Evolutionary conservation across 1,140 invertebrate species (phyloP).

Genomic region (Eupeodes corollae): DNA sequence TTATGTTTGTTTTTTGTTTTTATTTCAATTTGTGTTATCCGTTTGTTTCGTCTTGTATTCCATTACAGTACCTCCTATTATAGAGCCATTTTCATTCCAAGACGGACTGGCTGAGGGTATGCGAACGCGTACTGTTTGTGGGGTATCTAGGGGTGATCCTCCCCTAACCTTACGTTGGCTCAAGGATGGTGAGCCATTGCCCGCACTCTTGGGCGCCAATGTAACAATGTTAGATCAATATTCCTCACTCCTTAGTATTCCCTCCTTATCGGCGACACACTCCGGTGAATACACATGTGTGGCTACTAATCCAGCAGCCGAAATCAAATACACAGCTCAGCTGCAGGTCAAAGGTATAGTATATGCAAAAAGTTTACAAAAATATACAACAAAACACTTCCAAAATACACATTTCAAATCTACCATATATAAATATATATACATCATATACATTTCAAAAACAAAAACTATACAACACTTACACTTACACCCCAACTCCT

Average conservation of each 20-base stretch:
- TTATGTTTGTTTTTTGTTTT: neutral
- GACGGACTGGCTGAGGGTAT: conserved; percentile 72
- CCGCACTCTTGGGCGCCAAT: conserved; percentile 50
- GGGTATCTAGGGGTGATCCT: conserved; percentile 67
- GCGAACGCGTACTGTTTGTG: conserved; percentile 73
- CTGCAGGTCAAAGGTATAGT: conserved; percentile 74
- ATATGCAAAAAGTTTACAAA: conserved; percentile 10
- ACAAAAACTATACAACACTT: conserved; percentile 12
- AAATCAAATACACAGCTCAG: conserved; percentile 67
- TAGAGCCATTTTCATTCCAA: conserved; percentile 74
- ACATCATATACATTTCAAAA: neutral
- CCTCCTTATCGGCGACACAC: conserved; percentile 59
- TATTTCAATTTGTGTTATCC: conserved; percentile 18
- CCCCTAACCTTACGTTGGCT: conserved; percentile 66
- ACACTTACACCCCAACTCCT: neutral
- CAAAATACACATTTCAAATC: neutral
- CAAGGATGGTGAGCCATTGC: conserved; percentile 59
- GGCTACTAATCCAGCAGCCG: conserved; percentile 64
- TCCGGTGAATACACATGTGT: conserved; percentile 73
- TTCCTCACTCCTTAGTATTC: conserved; percentile 65
- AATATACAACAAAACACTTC: neutral
- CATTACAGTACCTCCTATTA: conserved; percentile 71
- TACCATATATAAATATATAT: neutral
- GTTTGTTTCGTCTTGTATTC: conserved; percentile 52
- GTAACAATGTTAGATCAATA: conserved; percentile 61